Evolutionary conservation across 2,797 vertebrate species (phyloP).

Genomic region (Coendou prehensilis): DNA sequence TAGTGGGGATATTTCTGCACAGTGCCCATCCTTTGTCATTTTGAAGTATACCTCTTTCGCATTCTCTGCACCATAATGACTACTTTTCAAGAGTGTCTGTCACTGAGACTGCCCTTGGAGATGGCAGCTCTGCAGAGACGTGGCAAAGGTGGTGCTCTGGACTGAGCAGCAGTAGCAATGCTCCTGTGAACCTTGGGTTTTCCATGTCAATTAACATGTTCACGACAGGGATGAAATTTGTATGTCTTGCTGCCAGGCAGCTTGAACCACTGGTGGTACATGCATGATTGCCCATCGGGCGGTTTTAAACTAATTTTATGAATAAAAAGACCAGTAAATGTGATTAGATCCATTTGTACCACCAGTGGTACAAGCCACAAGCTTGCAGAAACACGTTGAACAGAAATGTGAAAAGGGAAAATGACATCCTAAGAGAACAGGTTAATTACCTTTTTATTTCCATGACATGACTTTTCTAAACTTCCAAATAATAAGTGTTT

Average conservation of each 20-base stretch:
- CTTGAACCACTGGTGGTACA: neutral
- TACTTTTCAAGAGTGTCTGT: neutral
- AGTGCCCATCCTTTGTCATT: neutral
- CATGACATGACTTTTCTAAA: neutral
- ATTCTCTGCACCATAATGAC: neutral
- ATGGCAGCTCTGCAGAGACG: neutral
- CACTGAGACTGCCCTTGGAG: too few relatives aligned
- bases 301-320: neutral
- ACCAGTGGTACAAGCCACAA: neutral
- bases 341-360: neutral
- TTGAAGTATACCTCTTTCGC: neutral
- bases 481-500: neutral
- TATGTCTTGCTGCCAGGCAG: neutral
- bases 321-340: neutral
- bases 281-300: neutral
- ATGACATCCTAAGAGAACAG: neutral
- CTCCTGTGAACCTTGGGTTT: neutral
- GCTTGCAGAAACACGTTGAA: neutral
- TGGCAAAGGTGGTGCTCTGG: neutral
- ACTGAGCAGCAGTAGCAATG: rapidly evolving
- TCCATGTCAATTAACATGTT: neutral
- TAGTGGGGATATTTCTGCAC: neutral
- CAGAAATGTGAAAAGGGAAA: neutral
- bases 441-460: neutral
- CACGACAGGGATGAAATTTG: neutral